Evolutionary conservation across 1,140 invertebrate genomes (phyloP).

Genomic region (Drosophila littoralis): DNA sequence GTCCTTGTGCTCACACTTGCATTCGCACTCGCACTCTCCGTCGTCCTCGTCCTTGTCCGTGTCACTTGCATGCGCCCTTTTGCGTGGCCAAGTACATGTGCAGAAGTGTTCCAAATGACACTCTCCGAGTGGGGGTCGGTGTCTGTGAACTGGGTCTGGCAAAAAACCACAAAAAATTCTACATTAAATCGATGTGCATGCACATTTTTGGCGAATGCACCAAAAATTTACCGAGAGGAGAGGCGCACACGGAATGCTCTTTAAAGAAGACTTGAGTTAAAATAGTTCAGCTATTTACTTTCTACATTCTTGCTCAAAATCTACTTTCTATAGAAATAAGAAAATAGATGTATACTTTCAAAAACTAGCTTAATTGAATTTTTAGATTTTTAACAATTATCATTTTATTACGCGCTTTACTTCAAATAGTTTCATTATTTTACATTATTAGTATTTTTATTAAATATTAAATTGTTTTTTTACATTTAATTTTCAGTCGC

Average conservation of each 20-base stretch:
- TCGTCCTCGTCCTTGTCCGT: slow-evolving; percentile 29
- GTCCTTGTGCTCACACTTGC: slow-evolving; percentile 17
- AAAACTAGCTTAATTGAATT: no score
- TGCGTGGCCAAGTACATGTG: slow-evolving; percentile 75
- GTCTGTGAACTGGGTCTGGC: slow-evolving; percentile 4
- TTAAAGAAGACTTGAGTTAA: not conserved
- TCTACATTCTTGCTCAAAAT: no score
- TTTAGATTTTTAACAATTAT: no score
- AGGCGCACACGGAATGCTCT: slow-evolving; percentile 7
- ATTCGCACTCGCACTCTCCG: not conserved
- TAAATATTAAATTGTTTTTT: no score
- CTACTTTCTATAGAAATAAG: no score
- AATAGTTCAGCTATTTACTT: no score
- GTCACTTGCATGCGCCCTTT: slow-evolving; percentile 77
- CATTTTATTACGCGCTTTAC: no score
- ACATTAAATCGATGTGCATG: slow-evolving; percentile 62
- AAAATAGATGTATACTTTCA: no score
- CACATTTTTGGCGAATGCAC: slow-evolving; percentile 28
- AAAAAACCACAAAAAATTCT: slow-evolving; percentile 59
- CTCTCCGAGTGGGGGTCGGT: slow-evolving; percentile 53
- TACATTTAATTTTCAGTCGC: no score
- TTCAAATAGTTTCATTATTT: no score
- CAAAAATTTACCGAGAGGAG: not conserved
- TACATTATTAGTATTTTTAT: no score
- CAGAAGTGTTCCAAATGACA: slow-evolving; percentile 72